These are phyloP conservation scores for Pocota personata DNA, from an alignment of 2,888 invertebrate species.

Conservation along the genomic window DNA sequence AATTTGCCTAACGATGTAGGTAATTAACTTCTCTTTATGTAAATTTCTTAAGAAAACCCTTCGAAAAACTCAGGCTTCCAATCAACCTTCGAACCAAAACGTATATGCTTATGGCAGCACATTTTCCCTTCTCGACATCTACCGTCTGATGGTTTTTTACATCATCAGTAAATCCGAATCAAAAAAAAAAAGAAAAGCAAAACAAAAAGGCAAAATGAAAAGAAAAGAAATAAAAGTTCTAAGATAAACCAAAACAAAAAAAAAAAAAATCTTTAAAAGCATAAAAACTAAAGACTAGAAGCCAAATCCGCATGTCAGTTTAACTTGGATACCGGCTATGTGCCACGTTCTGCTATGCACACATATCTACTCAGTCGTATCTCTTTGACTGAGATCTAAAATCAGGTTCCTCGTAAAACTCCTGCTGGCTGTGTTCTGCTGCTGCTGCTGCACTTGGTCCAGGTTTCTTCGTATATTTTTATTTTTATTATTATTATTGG, in stretches of 20 bases:
- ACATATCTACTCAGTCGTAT: conserved; percentile 28
- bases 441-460: conserved; percentile 15
- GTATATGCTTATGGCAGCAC: not conserved
- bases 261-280: conserved; percentile 2
- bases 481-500: conserved; percentile 42
- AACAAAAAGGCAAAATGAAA: not conserved
- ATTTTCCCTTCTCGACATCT: not conserved
- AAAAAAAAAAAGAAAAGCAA: not conserved
- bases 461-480: conserved; percentile 17
- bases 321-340: conserved; percentile 36
- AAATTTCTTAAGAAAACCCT: not conserved
- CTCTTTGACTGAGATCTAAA: conserved; percentile 35
- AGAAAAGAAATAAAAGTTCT: conserved; percentile 3
- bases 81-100: not conserved
- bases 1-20: not conserved
- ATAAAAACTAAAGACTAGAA: conserved; percentile 52
- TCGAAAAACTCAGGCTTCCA: not conserved
- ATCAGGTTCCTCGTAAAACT: conserved; percentile 49
- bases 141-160: not conserved
- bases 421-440: conserved; percentile 22
- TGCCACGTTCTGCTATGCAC: conserved; percentile 37
- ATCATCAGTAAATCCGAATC: not conserved
- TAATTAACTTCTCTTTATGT: not conserved
- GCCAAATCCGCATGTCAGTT: conserved; percentile 56
- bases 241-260: not conserved